Evolutionary conservation across 1,140 invertebrate species (phyloP).

Genomic region (Drosophila leontia): DNA sequence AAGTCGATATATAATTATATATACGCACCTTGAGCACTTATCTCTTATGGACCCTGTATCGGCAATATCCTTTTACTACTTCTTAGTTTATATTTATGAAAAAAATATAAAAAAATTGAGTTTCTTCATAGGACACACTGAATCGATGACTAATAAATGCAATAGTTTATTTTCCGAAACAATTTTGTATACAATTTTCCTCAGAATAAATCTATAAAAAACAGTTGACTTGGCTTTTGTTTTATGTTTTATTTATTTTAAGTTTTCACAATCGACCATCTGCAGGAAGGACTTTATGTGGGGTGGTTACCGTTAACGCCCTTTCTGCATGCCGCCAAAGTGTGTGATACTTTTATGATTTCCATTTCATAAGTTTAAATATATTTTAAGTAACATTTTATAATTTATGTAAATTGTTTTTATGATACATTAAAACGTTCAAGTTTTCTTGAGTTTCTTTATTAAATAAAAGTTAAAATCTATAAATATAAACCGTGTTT

Average conservation of each 20-base stretch:
- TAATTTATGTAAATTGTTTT: not conserved
- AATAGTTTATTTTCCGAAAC: not conserved
- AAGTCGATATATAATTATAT: not conserved
- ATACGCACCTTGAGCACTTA: not conserved
- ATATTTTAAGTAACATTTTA: not conserved
- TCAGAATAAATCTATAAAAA: slow-evolving; percentile 21
- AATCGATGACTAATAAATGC: not conserved
- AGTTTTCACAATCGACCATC: slow-evolving; percentile 4
- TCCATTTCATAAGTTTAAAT: not conserved
- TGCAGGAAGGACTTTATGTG: slow-evolving; percentile 5
- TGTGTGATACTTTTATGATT: not conserved
- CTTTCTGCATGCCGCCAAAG: slow-evolving; percentile 32
- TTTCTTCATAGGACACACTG: not conserved
- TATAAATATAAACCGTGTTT: too few relatives aligned
- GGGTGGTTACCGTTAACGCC: slow-evolving; percentile 42
- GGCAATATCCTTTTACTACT: not conserved
- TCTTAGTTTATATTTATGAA: not conserved
- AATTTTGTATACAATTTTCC: not conserved
- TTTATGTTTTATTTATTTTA: slow-evolving; percentile 11
- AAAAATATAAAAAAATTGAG: not conserved
- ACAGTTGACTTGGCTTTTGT: not conserved
- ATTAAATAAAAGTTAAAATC: too few relatives aligned
- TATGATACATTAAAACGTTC: not conserved
- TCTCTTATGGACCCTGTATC: not conserved
- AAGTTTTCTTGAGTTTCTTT: not conserved